Percentiles rank a stretch among this genome's conserved stretches.
Conservation (phyloP, 2,888 invertebrate genomes). For the Drosophila gaucha region DNA sequence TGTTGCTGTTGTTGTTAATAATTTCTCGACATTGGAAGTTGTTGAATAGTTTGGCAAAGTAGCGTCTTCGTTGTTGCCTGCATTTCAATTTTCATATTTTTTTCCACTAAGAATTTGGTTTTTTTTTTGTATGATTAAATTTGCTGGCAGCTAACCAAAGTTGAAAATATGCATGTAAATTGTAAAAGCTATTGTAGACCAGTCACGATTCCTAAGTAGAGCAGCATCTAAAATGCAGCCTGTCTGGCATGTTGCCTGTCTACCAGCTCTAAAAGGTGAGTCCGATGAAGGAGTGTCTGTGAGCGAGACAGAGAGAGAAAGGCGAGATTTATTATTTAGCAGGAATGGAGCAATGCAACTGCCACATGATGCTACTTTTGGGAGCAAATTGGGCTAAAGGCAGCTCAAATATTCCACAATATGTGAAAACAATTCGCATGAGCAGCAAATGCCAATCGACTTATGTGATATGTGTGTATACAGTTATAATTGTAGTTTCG, state of each 20-base stretch:
- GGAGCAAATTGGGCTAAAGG: slow-evolving; percentile 4
- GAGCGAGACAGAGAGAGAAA: slow-evolving; percentile 14
- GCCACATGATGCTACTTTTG: slow-evolving; percentile 47
- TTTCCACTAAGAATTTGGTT: neutral
- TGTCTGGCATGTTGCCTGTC: slow-evolving; percentile 27
- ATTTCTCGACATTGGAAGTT: slow-evolving; percentile 56
- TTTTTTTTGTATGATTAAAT: slow-evolving; percentile 53
- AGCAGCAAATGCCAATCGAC: slow-evolving; percentile 3
- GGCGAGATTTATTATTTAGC: slow-evolving; percentile 66
- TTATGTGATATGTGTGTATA: neutral
- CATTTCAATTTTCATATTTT: slow-evolving; percentile 60
- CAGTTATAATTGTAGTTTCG: neutral
- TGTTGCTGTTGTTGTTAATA: slow-evolving; percentile 50
- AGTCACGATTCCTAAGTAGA: slow-evolving; percentile 68
- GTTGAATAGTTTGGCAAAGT: slow-evolving; percentile 49
- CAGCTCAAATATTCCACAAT: slow-evolving; percentile 22
- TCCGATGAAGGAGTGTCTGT: neutral
- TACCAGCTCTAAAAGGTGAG: slow-evolving; percentile 7
- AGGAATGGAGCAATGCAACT: slow-evolving; percentile 18
- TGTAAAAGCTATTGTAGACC: slow-evolving; percentile 56
- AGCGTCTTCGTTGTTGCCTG: slow-evolving; percentile 38
- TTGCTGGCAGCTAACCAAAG: slow-evolving; percentile 48
- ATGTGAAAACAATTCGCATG: slow-evolving; percentile 16
- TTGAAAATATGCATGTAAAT: slow-evolving; percentile 66
- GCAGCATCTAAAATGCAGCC: slow-evolving; percentile 57